Evolutionary conservation across 2,797 vertebrate genomes (phyloP).

Genomic region (Rhabdophis nuchalis): DNA sequence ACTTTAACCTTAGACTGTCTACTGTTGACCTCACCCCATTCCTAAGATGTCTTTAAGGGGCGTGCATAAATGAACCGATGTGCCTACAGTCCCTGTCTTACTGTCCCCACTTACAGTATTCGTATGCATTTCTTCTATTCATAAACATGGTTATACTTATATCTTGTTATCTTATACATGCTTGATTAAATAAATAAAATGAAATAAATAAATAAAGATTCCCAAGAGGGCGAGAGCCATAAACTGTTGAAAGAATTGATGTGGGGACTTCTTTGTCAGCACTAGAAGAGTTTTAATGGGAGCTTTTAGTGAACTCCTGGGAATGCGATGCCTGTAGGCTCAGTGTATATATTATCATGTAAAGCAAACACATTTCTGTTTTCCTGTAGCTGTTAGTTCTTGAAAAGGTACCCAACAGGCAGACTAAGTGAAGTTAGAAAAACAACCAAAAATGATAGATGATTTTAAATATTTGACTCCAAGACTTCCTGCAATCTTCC

Average conservation of each 20-base stretch:
- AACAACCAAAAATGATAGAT: background rate
- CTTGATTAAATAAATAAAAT: no score
- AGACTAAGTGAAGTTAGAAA: background rate
- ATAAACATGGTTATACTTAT: no score
- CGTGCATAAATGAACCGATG: no score
- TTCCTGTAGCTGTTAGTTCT: background rate
- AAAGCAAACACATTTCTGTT: background rate
- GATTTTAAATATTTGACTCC: background rate
- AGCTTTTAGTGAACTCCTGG: background rate
- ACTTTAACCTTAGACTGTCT: no score
- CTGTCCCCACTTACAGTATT: no score
- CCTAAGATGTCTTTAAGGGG: no score
- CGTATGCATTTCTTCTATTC: no score
- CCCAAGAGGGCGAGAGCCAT: background rate
- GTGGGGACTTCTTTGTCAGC: background rate
- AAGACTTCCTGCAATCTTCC: background rate
- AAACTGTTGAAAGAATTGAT: background rate
- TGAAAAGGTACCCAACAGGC: background rate
- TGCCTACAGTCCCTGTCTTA: no score
- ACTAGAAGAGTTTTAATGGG: background rate
- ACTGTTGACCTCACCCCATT: no score
- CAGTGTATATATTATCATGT: background rate
- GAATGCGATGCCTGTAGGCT: background rate
- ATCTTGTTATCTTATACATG: no score
- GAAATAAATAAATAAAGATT: background rate